Conservation (phyloP, 2,113 vertebrate species). For the Xenus cinereus region DNA sequence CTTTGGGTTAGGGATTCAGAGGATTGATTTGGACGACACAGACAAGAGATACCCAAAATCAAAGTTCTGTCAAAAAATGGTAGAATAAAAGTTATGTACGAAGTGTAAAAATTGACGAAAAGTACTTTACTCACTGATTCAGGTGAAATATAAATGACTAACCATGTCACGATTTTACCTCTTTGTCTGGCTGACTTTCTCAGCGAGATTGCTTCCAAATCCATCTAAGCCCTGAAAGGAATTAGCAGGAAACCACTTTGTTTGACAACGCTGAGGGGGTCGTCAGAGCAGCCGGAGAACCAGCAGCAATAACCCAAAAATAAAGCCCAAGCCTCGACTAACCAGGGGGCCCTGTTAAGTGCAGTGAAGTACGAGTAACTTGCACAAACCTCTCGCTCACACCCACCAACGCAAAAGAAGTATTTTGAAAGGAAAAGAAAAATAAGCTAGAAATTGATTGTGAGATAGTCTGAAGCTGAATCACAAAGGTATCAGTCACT, state of each 20-base stretch:
- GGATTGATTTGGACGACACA: not conserved
- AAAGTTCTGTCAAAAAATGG: not conserved
- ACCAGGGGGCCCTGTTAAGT: not conserved
- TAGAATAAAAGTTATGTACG: not conserved
- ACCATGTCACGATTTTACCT: conserved; percentile 1
- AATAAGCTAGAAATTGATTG: not conserved
- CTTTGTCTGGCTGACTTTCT: conserved; percentile 36
- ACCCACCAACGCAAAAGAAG: not conserved
- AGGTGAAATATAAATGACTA: conserved; percentile 18
- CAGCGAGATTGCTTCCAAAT: conserved; percentile 52
- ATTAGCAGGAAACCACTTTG: conserved; percentile 28
- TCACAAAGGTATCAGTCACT: not conserved
- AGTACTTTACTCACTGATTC: not conserved
- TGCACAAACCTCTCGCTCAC: not conserved
- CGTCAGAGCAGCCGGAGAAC: not conserved
- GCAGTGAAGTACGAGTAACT: not conserved
- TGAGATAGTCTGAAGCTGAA: not conserved
- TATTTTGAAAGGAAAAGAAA: not conserved
- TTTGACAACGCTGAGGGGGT: not conserved
- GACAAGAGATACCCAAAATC: not conserved
- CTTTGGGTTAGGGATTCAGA: not conserved
- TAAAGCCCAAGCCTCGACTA: not conserved
- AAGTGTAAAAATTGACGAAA: not conserved
- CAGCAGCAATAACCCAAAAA: not conserved
- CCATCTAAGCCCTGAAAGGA: conserved; percentile 44